These are phyloP conservation scores for Protonibea diacanthus DNA, from an alignment of 2,797 vertebrate genomes.

Conservation along the genomic window DNA sequence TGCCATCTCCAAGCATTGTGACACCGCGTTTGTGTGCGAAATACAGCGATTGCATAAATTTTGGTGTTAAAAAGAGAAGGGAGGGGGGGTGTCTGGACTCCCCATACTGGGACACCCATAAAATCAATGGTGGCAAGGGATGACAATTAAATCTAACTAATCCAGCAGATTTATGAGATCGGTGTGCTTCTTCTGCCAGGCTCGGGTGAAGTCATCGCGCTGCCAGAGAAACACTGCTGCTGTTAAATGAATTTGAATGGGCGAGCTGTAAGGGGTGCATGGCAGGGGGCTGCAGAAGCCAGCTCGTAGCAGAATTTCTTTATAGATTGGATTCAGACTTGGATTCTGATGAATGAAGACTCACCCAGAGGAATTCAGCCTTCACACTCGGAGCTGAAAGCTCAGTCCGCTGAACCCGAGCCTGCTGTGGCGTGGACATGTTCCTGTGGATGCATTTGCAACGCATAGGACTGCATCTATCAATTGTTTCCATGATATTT, in stretches of 20 bases:
- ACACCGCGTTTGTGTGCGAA: constrained; percentile 73
- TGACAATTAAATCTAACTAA: constrained; percentile 81
- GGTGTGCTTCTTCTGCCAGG: constrained; percentile 69
- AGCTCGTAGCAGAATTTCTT: constrained; percentile 59
- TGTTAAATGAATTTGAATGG: constrained; percentile 75
- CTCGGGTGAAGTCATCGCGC: constrained; percentile 72
- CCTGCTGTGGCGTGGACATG: constrained; percentile 2
- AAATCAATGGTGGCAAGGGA: constrained; percentile 75
- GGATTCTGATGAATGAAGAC: constrained; percentile 74
- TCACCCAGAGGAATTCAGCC: constrained; percentile 64
- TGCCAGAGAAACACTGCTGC: constrained; percentile 70
- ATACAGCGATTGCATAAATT: constrained; percentile 85
- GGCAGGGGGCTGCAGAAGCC: constrained; percentile 68
- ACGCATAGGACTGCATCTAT: constrained; percentile 1
- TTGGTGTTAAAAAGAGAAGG: constrained; percentile 53
- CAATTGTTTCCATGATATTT: background rate
- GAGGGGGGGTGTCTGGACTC: background rate
- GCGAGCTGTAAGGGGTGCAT: constrained; percentile 61
- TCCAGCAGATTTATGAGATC: constrained; percentile 83
- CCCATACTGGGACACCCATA: constrained; percentile 77
- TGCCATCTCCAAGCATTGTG: constrained; percentile 83
- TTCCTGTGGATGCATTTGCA: constrained; percentile 21
- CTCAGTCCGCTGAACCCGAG: constrained; percentile 34
- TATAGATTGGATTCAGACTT: constrained; percentile 67
- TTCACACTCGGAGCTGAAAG: constrained; percentile 49